Evolutionary conservation across 2,888 invertebrate genomes (phyloP).

Genomic region (Stenchaetothrips biformis): DNA sequence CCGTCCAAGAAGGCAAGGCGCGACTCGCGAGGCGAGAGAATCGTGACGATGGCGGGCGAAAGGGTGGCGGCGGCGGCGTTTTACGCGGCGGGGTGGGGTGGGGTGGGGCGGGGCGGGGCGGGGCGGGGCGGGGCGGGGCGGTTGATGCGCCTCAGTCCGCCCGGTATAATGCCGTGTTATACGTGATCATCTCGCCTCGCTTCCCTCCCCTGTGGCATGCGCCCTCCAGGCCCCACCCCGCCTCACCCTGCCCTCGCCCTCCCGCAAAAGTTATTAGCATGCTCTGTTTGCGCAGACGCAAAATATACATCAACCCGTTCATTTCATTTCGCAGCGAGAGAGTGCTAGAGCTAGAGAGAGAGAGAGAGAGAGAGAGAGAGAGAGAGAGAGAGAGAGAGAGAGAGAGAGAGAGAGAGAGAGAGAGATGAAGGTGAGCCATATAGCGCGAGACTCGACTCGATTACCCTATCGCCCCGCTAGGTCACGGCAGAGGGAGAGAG

Average conservation of each 20-base stretch:
- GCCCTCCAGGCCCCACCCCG: background rate
- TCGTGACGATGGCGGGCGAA: background rate
- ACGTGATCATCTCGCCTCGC: conserved; percentile 7
- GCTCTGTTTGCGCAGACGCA: conserved; percentile 21
- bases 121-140: background rate
- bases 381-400: background rate
- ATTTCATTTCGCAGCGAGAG: conserved; percentile 9
- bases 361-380: background rate
- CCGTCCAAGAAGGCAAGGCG: background rate
- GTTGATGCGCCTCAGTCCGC: background rate
- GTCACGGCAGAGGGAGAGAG: background rate
- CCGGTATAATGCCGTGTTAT: conserved; percentile 10
- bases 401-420: no score
- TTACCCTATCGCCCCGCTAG: background rate
- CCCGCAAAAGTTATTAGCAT: conserved; percentile 21
- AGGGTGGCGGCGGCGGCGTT: background rate
- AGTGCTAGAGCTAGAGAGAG: background rate
- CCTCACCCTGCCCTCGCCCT: background rate
- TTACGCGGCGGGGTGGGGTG: background rate
- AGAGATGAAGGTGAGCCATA: conserved; percentile 2
- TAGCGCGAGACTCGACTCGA: conserved; percentile 16
- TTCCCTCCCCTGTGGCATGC: background rate
- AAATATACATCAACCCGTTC: conserved; percentile 25
- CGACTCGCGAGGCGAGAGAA: background rate
- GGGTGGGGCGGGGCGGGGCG: no score